Base-by-base conservation (phyloP, 2,797 vertebrate genomes). In the Thalassophryne amazonica region DNA sequence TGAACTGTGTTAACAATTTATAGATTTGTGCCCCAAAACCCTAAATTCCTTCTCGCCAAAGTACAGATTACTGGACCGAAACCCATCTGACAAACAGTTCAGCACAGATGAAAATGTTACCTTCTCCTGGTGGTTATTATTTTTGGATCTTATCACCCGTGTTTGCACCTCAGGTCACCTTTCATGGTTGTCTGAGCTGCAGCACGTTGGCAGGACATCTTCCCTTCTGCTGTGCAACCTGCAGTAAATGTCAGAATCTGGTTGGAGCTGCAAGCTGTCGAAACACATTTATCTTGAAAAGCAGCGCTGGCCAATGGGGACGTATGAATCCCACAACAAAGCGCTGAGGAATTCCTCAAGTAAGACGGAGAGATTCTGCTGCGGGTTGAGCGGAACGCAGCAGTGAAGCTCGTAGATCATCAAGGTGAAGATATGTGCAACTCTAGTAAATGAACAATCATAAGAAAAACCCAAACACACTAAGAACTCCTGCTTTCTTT, bases 231-330 rank as follows among this genome's bases (percentile, higher is more conserved):
- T 33, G 40, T 24, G 34, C 58, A 60, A 59, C 65, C 64, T 55
- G 41, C 49, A 23, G 71, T 81, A 85, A 88, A 89, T 85, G 85
- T 86, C 86, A 87, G 48, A 22, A 59, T 60, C 73, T 66, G 75
- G 62, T 78, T 74, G 78, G 69, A 78, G 69, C 59, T 25, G 29
- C 31, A 36, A 68, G 63, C 71, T 85, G 83, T 87, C 79, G 1
- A 67, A 78, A 78, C 69, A 66, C 65, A 86, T 86, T 78, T 62
- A 56, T 76, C 69, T 66, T 20, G 2, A 33, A 63, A 76, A 60
- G 35, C 73, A 61, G 54, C n/a, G 51, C 67, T 57, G 63, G 62
- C 69, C 77, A 69, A 16, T 24, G 27, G 20, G 11, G 27, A 32
- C 13, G 35, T 18, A 13, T 13, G 33, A 50, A 37, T 58, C 37